A percentile compares a stretch with the other conserved stretches of the same genome.
Conservation (phyloP, 2,113 vertebrate genomes). For the Carettochelys insculpta region DNA sequence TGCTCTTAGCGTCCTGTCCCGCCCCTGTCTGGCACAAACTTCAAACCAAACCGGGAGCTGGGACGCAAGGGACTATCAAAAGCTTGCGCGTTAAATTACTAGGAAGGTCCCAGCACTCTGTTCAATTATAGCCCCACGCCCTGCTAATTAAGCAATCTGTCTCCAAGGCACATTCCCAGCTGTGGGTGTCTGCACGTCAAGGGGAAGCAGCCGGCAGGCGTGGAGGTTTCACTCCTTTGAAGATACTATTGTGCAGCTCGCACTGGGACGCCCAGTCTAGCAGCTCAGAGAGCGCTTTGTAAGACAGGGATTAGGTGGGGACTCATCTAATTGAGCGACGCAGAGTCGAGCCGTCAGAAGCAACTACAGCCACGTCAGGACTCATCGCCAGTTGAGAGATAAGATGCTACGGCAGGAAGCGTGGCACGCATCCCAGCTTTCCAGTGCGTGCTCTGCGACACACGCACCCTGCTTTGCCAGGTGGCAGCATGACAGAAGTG, state of each 20-base stretch:
- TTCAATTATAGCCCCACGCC: slow-evolving; percentile 41
- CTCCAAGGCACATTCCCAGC: slow-evolving; percentile 68
- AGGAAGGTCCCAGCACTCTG: slow-evolving; percentile 63
- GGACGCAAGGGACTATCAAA: slow-evolving; percentile 60
- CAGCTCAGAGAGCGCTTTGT: background rate
- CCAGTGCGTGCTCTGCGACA: background rate
- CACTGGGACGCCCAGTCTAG: slow-evolving; percentile 39
- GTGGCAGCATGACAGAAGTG: too few relatives aligned
- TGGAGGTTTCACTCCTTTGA: slow-evolving; percentile 60
- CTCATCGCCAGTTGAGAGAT: background rate
- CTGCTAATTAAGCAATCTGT: slow-evolving; percentile 64
- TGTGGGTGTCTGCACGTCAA: slow-evolving; percentile 60
- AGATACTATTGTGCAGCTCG: slow-evolving; percentile 44
- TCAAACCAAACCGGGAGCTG: slow-evolving; percentile 21
- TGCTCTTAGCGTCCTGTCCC: too few relatives aligned
- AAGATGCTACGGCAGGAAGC: background rate
- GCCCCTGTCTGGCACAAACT: too few relatives aligned
- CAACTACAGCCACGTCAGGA: background rate
- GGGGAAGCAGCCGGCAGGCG: slow-evolving; percentile 64
- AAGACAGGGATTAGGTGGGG: background rate
- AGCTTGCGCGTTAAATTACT: slow-evolving; percentile 65
- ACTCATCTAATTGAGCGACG: background rate
- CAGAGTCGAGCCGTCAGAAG: slow-evolving; percentile 11
- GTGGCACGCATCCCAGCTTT: background rate
- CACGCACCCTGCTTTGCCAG: background rate